Evolutionary conservation across 2,888 invertebrate species (phyloP), one percentile per base, ranked within the genome.

Genomic region (Heliconius erato): DNA sequence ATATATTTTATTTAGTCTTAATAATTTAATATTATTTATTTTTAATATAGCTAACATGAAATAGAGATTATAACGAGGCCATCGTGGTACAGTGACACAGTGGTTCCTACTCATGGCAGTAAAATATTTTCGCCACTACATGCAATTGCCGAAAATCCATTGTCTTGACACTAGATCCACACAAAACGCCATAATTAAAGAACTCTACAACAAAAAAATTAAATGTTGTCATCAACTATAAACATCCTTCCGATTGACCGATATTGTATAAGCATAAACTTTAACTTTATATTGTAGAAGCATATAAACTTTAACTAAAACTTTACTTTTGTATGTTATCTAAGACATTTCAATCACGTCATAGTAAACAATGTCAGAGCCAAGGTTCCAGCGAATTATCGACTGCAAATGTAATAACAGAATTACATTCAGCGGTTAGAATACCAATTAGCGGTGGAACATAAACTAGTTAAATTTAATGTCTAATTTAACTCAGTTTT

Each of bases 381-480:
- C 87, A 87, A 87, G 87, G 87, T 84, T 84, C 85, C 7, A 78
- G 77, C 69, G 79, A 85, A 85, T 85, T 85, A 86, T 85, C 85
- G 84, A 83, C 76, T 81, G 82, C 76, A 69, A 86, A 86, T 85
- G 84, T 79, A 85, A 85, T 85, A 80, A 83, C 84, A 85, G 69
- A 82, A 79, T 80, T 72, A 82, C 63, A 67, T 76, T 82, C 49
- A 63, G 26, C 26, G n/a, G 71, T 74, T 49, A 65, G 49, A 79
- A 54, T 35, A 40, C 71, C 65, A 74, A 74, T 80, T 72, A 80
- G n/a, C 12, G n/a, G 12, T 26, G 28, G 12, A n/a, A 35, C 14
- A n/a, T 16, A 35, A n/a, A 79, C 54, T 54, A 40, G 23, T 63
- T 63, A n/a, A 54, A 54, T 32, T 59, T 63, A 26, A 40, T 26